A percentile compares a stretch with the other conserved stretches of the same genome.
phyloP scores from a whole-genome alignment of 2,113 vertebrate genomes.

The Eulemur rufifrons region DNA sequence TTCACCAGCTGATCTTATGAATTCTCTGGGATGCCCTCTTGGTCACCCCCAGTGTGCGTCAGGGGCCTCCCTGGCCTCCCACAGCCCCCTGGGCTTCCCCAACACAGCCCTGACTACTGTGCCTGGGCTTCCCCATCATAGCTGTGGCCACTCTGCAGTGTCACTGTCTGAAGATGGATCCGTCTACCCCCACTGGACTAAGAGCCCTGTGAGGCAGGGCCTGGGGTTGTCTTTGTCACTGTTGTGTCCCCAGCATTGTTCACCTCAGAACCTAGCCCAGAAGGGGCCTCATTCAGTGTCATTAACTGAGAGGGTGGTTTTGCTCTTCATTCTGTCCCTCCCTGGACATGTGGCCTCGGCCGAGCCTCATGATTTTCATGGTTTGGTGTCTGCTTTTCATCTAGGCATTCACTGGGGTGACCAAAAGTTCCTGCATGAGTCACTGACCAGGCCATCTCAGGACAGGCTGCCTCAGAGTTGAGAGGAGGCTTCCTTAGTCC shows the following conservation, averaged over 20 bases:
- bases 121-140: not conserved
- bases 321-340: not conserved
- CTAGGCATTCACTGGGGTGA: not conserved
- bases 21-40: not conserved
- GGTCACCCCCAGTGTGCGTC: not conserved
- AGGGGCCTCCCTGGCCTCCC: not conserved
- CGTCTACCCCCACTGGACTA: not conserved
- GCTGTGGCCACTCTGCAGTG: not conserved
- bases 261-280: not conserved
- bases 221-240: not conserved
- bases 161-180: not conserved
- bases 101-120: not conserved
- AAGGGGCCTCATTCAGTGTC: not conserved
- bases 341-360: not conserved
- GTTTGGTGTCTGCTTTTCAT: not conserved
- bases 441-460: not conserved
- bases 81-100: not conserved
- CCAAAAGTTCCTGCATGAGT: not conserved
- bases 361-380: not conserved
- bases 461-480: not conserved
- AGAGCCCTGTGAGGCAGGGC: not conserved
- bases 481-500: no score
- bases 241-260: not conserved
- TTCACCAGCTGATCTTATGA: not conserved
- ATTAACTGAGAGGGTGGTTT: not conserved